Evolutionary conservation across 2,113 vertebrate species (phyloP), one percentile per base, ranked within the genome.

Genomic region (Phalacrocorax pelagicus): DNA sequence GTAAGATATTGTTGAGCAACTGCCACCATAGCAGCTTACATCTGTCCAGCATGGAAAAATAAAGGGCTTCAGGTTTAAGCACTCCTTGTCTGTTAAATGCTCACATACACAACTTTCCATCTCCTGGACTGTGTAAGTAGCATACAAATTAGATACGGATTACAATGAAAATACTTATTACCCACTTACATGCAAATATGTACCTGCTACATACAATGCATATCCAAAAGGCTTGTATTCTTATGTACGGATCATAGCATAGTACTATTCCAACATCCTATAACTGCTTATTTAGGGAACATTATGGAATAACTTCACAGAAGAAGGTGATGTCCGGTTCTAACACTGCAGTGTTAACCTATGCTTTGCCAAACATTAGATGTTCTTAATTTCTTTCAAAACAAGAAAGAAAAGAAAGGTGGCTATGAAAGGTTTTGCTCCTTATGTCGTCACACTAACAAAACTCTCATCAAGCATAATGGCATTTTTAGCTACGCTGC

Each of bases 1-100:
- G 74, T 79, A 96, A 42, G 18, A 86, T 40, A 95, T 59, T 92
- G 66, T n/a, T 94, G 69, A 96, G 57, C 95, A 95, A 95, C 42
- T 67, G 32, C 57, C 73, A 89, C 57, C 46, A 47, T 14, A 90
- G 52, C 29, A 69, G 74, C 80, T 92, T 91, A 90, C 24, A 90
- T 63, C n/a, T 97, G 77, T 42, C 88, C 96, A 58, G 34, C 46
- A 66, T 19, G 29, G 74, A 94, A 93, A 96, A 95, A 92, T 79
- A 88, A 94, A 97, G 71, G 58, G 26, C 34, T 87, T 73, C 55
- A 70, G 51, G 49, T 94, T 92, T 86, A 91, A 95, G 49, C 23
- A 71, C 46, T 88, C 44, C 40, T 86, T 84, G 54, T 81, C 80
- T 58, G 83, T 93, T 92, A 92, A 78, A 78, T 86, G 26, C 44